Percentiles rank a stretch among this genome's conserved stretches.
phyloP scores from a whole-genome alignment of 1,140 invertebrate genomes.

The Drosophila azteca region DNA sequence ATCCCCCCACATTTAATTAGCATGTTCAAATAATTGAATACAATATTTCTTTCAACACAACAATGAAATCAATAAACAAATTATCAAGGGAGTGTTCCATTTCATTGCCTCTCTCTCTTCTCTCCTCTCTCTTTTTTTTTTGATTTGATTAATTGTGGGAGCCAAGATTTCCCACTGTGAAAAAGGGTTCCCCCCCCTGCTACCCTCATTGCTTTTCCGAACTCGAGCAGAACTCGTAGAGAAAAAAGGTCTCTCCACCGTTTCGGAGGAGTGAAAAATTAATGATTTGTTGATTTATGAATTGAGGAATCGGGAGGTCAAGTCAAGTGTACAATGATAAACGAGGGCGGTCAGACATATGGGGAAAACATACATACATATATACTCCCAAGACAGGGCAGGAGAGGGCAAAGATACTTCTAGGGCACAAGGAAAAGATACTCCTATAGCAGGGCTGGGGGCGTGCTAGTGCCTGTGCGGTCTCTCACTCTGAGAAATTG shows the following conservation, averaged over 20 bases:
- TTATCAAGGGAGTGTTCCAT: constrained; percentile 73
- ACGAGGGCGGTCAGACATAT: constrained; percentile 35
- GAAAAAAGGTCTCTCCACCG: background rate
- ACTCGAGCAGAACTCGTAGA: background rate
- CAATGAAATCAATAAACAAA: constrained; percentile 76
- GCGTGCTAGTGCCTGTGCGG: constrained; percentile 49
- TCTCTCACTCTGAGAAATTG: constrained; percentile 51
- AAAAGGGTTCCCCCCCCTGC: constrained; percentile 32
- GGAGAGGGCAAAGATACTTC: background rate
- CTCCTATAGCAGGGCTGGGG: background rate
- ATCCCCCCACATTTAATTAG: constrained; percentile 71
- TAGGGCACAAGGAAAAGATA: background rate
- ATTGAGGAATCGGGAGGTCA: constrained; percentile 67
- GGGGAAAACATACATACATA: no score
- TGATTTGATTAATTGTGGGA: constrained; percentile 81
- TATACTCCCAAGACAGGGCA: background rate
- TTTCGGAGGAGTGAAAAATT: constrained; percentile 74
- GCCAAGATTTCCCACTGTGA: constrained; percentile 74
- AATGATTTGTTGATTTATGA: constrained; percentile 83
- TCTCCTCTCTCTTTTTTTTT: constrained; percentile 6
- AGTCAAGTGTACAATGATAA: constrained; percentile 78
- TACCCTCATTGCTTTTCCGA: constrained; percentile 22
- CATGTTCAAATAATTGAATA: constrained; percentile 49
- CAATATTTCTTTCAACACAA: constrained; percentile 21
- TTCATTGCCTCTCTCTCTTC: constrained; percentile 52